Percentiles rank a stretch among this genome's conserved stretches.
These are phyloP conservation scores for Morone chrysops DNA, from an alignment of 2,113 vertebrate genomes.

Conservation along the genomic window DNA sequence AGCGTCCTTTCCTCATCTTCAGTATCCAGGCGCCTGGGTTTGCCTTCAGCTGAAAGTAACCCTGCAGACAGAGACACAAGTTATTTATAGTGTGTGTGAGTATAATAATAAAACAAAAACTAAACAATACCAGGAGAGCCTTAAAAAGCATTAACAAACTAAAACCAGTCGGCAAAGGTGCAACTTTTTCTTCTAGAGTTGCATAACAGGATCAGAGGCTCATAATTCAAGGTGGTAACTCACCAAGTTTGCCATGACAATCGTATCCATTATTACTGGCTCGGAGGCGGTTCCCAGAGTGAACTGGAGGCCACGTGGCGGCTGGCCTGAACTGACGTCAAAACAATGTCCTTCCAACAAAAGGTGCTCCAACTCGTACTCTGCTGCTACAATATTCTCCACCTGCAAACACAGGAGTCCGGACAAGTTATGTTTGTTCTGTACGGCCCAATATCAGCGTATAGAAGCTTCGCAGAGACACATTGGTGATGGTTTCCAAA, in stretches of 20 bases:
- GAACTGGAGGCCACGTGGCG: constrained; percentile 96
- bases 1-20: constrained; percentile 94
- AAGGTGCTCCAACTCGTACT: constrained; percentile 96
- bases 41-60: constrained; percentile 98
- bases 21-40: constrained; percentile 97
- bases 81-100: background rate
- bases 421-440: background rate
- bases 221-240: constrained; percentile 16
- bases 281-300: constrained; percentile 90
- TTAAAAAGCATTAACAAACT: background rate
- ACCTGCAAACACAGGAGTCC: constrained; percentile 83
- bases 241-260: constrained; percentile 98
- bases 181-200: background rate
- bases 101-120: background rate
- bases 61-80: constrained; percentile 78
- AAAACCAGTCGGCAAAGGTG: no score
- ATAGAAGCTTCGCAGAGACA: background rate
- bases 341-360: constrained; percentile 97
- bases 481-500: background rate
- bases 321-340: constrained; percentile 97
- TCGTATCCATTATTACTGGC: constrained; percentile 94
- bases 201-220: background rate
- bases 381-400: constrained; percentile 91
- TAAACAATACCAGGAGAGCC: background rate
- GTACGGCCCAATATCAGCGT: background rate